Conservation (phyloP, 2,888 invertebrate genomes). For the Helicoverpa assulta region DNA sequence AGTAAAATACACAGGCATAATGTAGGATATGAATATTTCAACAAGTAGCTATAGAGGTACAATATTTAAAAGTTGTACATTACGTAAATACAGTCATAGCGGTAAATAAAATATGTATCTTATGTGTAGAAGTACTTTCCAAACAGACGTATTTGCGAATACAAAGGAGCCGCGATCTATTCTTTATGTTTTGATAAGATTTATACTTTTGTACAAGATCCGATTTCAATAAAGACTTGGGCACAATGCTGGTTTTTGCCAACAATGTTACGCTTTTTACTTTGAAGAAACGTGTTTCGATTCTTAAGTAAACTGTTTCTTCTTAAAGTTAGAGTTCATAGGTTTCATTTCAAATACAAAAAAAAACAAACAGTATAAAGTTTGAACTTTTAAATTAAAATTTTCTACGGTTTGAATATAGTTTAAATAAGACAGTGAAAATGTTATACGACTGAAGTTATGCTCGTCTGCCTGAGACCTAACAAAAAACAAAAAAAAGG, state of each 20-base stretch:
- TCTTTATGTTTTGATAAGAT: conserved; percentile 42
- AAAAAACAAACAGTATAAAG: background rate
- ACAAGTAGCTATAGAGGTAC: background rate
- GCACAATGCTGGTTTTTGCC: background rate
- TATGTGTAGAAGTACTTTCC: conserved; percentile 12
- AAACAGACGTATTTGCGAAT: conserved; percentile 26
- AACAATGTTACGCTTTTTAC: conserved; percentile 1
- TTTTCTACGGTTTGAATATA: background rate
- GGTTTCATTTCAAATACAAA: background rate
- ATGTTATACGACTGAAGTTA: background rate
- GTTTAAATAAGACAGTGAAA: conserved; percentile 23
- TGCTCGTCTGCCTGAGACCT: background rate
- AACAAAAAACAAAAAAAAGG: conserved; percentile 4
- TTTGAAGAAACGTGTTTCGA: background rate
- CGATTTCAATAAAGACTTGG: conserved; percentile 11
- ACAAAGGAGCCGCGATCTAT: conserved; percentile 41
- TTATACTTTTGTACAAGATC: conserved; percentile 34
- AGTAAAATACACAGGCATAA: background rate
- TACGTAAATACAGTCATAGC: conserved; percentile 10
- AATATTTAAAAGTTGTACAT: conserved; percentile 1
- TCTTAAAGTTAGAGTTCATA: conserved; percentile 3
- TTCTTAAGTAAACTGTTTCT: conserved; percentile 2
- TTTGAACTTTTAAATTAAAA: background rate
- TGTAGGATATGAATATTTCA: background rate
- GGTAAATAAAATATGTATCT: conserved; percentile 30